phyloP scores from a whole-genome alignment of 2,113 vertebrate genomes.

The Chrysochloris asiatica region DNA sequence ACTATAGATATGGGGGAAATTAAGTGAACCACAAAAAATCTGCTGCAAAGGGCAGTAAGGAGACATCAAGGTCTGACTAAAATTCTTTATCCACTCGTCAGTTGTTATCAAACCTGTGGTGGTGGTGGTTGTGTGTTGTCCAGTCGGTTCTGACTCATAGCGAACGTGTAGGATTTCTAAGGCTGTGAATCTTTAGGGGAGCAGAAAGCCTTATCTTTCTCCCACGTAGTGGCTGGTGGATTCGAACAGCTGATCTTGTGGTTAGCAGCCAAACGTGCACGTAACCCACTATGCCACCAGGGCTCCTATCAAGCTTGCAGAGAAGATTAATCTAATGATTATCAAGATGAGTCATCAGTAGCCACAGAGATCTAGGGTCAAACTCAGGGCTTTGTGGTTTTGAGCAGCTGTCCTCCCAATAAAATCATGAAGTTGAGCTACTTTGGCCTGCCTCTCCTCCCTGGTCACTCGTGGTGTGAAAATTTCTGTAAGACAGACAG shows the following conservation, averaged over 20 bases:
- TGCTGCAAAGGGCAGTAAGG: not conserved
- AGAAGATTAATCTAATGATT: conserved; percentile 34
- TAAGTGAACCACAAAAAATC: not conserved
- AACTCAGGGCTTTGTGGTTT: conserved; percentile 56
- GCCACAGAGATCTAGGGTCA: conserved; percentile 73
- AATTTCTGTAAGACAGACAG: not conserved
- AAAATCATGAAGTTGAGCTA: not conserved
- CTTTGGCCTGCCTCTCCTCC: not conserved
- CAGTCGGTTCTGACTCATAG: no score
- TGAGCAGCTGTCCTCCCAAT: conserved; percentile 54
- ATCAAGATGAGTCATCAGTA: conserved; percentile 72
- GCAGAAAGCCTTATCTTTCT: no score
- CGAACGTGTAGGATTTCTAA: no score
- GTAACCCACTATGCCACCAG: no score
- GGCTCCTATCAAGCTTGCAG: no score
- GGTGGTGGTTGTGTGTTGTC: no score
- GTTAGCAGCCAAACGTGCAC: no score
- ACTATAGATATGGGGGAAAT: not conserved
- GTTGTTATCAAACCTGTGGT: not conserved
- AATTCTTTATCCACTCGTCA: not conserved
- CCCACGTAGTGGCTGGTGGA: no score
- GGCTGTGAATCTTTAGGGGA: no score
- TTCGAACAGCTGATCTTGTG: no score
- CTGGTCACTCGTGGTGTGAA: not conserved
- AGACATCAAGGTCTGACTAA: not conserved